Evolutionary conservation across 2,113 vertebrate species (phyloP).

Genomic region (Anarrhichthys ocellatus): DNA sequence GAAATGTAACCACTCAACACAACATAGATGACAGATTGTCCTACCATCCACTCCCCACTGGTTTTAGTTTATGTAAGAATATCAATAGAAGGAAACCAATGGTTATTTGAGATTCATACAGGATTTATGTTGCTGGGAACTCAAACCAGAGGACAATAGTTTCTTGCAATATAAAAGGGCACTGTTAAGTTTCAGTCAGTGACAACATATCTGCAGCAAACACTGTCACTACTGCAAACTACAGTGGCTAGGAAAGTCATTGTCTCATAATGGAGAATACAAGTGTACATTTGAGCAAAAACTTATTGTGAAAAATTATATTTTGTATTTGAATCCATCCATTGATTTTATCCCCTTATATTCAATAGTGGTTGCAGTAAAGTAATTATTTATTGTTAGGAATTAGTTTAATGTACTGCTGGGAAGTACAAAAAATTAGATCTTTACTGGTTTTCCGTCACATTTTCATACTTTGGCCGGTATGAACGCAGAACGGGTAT

Average conservation of each 20-base stretch:
- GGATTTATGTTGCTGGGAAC: not conserved
- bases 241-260: not conserved
- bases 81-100: not conserved
- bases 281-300: not conserved
- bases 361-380: not conserved
- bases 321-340: not conserved
- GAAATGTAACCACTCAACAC: not conserved
- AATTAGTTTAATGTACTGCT: not conserved
- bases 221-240: not conserved
- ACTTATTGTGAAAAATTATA: not conserved
- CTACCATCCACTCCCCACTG: not conserved
- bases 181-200: no score
- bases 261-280: not conserved
- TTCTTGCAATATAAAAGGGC: not conserved
- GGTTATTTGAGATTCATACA: not conserved
- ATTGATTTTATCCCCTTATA: not conserved
- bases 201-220: no score
- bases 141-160: not conserved
- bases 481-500: no score
- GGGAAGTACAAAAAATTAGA: not conserved
- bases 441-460: no score
- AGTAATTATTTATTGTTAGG: not conserved
- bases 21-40: not conserved
- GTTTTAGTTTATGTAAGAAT: conserved; percentile 11
- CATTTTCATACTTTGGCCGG: no score